A percentile compares a stretch with the other conserved stretches of the same genome.
These are phyloP conservation scores for Plagodis pulveraria DNA, from an alignment of 2,888 invertebrate species.

Conservation along the genomic window DNA sequence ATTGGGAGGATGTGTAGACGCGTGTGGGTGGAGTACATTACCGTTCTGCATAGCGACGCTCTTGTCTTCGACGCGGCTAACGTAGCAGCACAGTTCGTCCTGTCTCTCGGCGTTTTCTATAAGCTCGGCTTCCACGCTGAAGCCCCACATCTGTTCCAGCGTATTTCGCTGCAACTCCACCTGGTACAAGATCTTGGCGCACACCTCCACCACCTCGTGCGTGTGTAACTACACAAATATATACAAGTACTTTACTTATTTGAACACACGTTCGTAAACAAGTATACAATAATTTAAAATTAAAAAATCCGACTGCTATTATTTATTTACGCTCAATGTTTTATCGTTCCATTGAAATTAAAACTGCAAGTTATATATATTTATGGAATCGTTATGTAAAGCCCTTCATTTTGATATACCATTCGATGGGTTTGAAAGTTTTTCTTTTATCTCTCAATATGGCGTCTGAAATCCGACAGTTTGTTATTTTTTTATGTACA, in stretches of 20 bases:
- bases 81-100: constrained; percentile 98
- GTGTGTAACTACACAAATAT: constrained; percentile 90
- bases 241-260: background rate
- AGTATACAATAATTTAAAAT: no score
- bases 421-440: no score
- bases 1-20: background rate
- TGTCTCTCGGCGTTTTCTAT: constrained; percentile 98
- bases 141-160: constrained; percentile 98
- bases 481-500: no score
- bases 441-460: no score
- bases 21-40: constrained; percentile 60
- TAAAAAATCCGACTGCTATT: no score
- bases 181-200: constrained; percentile 98
- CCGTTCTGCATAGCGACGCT: constrained; percentile 98
- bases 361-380: no score
- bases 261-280: no score
- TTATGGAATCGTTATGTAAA: no score
- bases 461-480: no score
- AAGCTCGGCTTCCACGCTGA: constrained; percentile 98
- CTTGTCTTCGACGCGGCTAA: constrained; percentile 97
- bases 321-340: no score
- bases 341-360: no score
- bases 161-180: constrained; percentile 96
- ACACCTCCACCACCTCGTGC: constrained; percentile 97
- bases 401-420: no score